phyloP scores from a whole-genome alignment of 2,888 invertebrate genomes.

The Mesorhabditis spiculigera region DNA sequence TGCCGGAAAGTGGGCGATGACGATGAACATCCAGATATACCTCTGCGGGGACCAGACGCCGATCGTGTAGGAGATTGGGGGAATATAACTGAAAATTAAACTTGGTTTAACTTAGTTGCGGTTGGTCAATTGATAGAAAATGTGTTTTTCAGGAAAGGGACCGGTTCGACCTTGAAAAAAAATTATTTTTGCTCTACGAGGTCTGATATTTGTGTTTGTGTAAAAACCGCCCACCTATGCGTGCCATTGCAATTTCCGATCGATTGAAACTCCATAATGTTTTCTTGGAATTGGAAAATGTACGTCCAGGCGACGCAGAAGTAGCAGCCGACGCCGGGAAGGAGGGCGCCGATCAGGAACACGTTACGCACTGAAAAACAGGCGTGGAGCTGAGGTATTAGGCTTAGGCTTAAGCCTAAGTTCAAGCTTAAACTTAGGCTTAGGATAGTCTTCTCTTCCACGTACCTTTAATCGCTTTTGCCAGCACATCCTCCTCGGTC shows the following conservation, averaged over 20 bases:
- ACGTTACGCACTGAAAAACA: conserved; percentile 31
- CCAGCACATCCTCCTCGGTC: background rate
- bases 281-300: conserved; percentile 46
- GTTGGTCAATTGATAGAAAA: too few relatives aligned
- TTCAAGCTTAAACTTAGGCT: too few relatives aligned
- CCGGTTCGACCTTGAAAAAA: background rate
- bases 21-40: conserved; percentile 52
- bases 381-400: too few relatives aligned
- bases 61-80: conserved; percentile 54
- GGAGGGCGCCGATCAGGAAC: conserved; percentile 42
- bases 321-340: conserved; percentile 55
- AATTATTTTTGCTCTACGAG: too few relatives aligned
- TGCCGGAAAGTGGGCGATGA: conserved; percentile 51
- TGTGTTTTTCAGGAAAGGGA: background rate
- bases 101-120: too few relatives aligned
- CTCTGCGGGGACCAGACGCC: conserved; percentile 56
- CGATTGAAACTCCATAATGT: background rate
- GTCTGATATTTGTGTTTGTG: too few relatives aligned
- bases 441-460: background rate
- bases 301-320: conserved; percentile 51
- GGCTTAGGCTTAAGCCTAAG: too few relatives aligned
- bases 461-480: background rate
- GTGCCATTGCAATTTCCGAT: background rate
- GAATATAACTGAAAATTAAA: conserved; percentile 47
- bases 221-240: background rate